phyloP scores from a whole-genome alignment of 2,113 vertebrate species.

The Ageneiosus marmoratus region DNA sequence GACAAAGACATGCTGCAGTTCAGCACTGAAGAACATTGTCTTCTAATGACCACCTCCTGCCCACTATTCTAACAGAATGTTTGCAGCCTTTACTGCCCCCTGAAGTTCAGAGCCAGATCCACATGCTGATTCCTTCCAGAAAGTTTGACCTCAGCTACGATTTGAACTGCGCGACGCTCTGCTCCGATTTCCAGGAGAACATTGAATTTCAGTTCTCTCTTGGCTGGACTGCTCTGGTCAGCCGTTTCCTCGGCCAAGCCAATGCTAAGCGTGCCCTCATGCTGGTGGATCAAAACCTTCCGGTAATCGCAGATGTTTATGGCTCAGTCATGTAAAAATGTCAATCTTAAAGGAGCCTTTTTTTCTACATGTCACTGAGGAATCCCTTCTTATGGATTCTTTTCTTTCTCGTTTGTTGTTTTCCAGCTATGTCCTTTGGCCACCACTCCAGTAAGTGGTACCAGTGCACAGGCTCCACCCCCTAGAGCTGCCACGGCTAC shows the following conservation, averaged over 20 bases:
- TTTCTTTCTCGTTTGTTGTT: neutral
- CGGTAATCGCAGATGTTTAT: constrained; percentile 62
- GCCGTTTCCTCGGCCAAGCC: constrained; percentile 85
- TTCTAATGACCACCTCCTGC: neutral
- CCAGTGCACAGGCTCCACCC: constrained; percentile 60
- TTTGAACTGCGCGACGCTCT: constrained; percentile 89
- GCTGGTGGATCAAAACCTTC: constrained; percentile 82
- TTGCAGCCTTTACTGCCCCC: constrained; percentile 89
- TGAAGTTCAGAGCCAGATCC: constrained; percentile 78
- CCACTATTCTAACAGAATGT: constrained; percentile 75
- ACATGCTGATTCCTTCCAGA: constrained; percentile 83
- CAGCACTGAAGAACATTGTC: neutral
- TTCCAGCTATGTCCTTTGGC: constrained; percentile 76
- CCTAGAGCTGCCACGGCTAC: constrained; percentile 20
- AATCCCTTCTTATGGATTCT: neutral
- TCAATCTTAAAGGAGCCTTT: neutral
- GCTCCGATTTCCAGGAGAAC: constrained; percentile 94
- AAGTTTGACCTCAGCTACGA: constrained; percentile 97
- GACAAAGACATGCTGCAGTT: neutral
- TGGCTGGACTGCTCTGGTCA: constrained; percentile 88
- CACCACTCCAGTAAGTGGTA: constrained; percentile 72
- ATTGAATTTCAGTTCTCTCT: constrained; percentile 92
- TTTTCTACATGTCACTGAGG: neutral
- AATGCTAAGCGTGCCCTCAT: constrained; percentile 83
- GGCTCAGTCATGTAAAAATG: neutral